Percentiles rank a stretch among this genome's conserved stretches.
These are phyloP conservation scores for Listrodromus nycthemerus DNA, from an alignment of 2,888 invertebrate species.

Conservation along the genomic window DNA sequence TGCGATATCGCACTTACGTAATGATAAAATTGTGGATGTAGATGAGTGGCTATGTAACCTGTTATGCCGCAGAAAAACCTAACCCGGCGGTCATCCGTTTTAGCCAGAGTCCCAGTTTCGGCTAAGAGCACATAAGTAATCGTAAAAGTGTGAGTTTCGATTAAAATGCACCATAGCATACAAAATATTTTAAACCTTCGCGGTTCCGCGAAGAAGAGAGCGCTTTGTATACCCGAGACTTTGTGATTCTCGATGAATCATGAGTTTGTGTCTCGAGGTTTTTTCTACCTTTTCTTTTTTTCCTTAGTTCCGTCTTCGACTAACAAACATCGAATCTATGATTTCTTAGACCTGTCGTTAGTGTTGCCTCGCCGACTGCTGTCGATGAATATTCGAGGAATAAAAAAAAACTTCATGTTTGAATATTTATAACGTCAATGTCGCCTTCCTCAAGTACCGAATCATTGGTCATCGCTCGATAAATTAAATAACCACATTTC, in stretches of 20 bases:
- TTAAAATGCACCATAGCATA: slow-evolving; percentile 9
- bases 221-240: background rate
- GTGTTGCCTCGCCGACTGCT: background rate
- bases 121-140: slow-evolving; percentile 4
- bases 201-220: background rate
- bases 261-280: background rate
- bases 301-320: slow-evolving; percentile 2
- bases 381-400: slow-evolving; percentile 28
- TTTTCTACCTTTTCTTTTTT: background rate
- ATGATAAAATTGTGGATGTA: slow-evolving; percentile 36
- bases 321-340: slow-evolving; percentile 35
- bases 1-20: slow-evolving; percentile 34
- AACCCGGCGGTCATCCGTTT: slow-evolving; percentile 54
- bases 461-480: background rate
- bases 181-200: slow-evolving; percentile 26
- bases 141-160: background rate
- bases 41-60: slow-evolving; percentile 1
- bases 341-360: slow-evolving; percentile 19
- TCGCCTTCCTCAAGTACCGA: slow-evolving; percentile 2
- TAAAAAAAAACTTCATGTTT: background rate
- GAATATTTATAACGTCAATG: background rate
- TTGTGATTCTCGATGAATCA: slow-evolving; percentile 15
- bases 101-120: slow-evolving; percentile 29
- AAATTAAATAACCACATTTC: background rate
- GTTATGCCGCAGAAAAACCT: slow-evolving; percentile 31